Evolutionary conservation across 1,140 invertebrate genomes (phyloP).

Genomic region (Thereuonema tuberculata): DNA sequence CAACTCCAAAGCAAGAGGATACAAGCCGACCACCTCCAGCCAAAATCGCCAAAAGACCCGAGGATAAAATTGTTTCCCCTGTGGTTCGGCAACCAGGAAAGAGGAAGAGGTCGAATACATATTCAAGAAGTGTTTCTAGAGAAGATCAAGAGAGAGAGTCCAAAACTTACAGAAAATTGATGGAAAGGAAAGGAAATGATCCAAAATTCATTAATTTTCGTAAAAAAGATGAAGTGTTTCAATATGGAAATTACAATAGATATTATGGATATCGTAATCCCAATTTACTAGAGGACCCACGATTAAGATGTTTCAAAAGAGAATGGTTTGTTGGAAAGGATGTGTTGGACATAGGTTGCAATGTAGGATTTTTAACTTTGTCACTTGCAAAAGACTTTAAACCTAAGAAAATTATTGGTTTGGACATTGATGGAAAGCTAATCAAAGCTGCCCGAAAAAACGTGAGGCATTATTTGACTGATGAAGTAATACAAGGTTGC

Average conservation of each 20-base stretch:
- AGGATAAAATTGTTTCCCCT: slow-evolving; percentile 84
- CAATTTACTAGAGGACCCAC: slow-evolving; percentile 58
- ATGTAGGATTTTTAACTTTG: slow-evolving; percentile 83
- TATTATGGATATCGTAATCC: slow-evolving; percentile 91
- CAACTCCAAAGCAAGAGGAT: slow-evolving; percentile 11
- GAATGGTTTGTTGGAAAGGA: slow-evolving; percentile 81
- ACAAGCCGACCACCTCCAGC: slow-evolving; percentile 15
- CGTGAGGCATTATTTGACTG: slow-evolving; percentile 56
- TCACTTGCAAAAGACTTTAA: slow-evolving; percentile 64
- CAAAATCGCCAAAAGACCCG: slow-evolving; percentile 37
- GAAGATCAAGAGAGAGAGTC: background rate
- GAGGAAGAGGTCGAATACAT: slow-evolving; percentile 41
- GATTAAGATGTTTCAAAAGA: slow-evolving; percentile 63
- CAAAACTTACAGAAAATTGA: background rate
- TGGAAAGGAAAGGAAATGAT: background rate
- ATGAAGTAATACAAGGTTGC: slow-evolving; percentile 17
- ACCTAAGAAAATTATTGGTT: slow-evolving; percentile 72
- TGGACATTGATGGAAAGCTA: slow-evolving; percentile 87
- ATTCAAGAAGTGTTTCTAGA: background rate
- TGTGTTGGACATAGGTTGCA: slow-evolving; percentile 94
- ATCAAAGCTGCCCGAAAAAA: slow-evolving; percentile 70
- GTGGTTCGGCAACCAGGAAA: slow-evolving; percentile 75
- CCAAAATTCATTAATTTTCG: background rate
- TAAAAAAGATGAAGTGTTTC: slow-evolving; percentile 39
- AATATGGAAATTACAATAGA: slow-evolving; percentile 90